A percentile compares a stretch with the other conserved stretches of the same genome.
phyloP scores from a whole-genome alignment of 35 echinoderm and acorn worm species.

The Ptychodera flava region DNA sequence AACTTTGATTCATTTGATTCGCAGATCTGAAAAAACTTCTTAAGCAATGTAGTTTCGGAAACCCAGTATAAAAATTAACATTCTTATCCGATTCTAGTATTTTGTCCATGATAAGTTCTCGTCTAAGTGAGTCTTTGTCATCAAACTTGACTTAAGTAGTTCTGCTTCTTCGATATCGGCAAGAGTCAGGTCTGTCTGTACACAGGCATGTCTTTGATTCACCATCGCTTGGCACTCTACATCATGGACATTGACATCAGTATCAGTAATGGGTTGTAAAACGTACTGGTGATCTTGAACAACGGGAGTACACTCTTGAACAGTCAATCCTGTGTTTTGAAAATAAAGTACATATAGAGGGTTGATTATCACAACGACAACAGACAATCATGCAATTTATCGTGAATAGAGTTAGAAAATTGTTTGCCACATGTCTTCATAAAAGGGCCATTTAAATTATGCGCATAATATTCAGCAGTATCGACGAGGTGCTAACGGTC shows the following conservation, averaged over 20 bases:
- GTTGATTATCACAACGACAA: neutral
- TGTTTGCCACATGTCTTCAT: too few species aligned
- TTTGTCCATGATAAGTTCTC: neutral
- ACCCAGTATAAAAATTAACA: slow-evolving; percentile 46
- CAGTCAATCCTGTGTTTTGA: neutral
- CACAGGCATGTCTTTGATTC: neutral
- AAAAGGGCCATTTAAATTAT: neutral
- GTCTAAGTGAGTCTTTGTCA: neutral
- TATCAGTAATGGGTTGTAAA: neutral
- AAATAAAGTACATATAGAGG: neutral
- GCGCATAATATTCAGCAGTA: neutral
- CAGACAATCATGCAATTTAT: too few species aligned
- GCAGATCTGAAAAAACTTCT: neutral
- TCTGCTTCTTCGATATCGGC: neutral
- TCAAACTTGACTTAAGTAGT: neutral
- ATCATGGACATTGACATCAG: neutral
- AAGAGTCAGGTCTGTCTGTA: neutral
- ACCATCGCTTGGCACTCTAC: neutral
- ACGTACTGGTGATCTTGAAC: neutral
- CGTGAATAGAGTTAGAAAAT: too few species aligned
- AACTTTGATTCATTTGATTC: neutral
- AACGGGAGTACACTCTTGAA: neutral
- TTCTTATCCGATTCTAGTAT: slow-evolving; percentile 17
- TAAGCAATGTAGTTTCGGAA: slow-evolving; percentile 25
- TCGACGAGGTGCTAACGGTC: neutral